Conservation (phyloP, 2,113 vertebrate species). For the Myotis brandtii region DNA sequence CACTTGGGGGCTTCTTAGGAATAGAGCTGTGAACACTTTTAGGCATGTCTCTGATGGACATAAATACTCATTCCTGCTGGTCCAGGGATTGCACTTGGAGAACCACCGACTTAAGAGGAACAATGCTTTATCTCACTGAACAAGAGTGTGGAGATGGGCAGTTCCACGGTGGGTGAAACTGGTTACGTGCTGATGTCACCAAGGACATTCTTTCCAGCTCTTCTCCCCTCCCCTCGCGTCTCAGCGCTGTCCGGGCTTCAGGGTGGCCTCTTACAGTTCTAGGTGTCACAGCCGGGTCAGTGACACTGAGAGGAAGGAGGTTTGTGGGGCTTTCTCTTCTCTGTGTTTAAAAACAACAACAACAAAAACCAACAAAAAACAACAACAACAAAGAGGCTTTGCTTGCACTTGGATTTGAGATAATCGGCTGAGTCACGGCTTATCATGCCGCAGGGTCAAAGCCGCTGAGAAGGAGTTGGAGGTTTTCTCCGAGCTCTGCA, state of each 20-base stretch:
- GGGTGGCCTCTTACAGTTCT: background rate
- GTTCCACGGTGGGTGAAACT: background rate
- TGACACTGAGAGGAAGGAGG: background rate
- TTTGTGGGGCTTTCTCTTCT: background rate
- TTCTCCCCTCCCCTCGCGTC: rapidly evolving
- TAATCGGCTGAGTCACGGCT: background rate
- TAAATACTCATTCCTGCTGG: background rate
- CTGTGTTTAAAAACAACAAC: background rate
- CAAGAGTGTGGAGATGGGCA: background rate
- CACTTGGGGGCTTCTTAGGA: background rate
- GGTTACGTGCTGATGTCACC: background rate
- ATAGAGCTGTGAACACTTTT: background rate
- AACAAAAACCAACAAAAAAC: no score
- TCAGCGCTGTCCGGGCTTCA: background rate
- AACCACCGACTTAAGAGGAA: background rate
- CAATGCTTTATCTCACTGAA: background rate
- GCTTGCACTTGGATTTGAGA: background rate
- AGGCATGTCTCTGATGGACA: background rate
- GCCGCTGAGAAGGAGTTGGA: background rate
- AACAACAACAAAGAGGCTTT: background rate
- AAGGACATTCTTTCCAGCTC: rapidly evolving
- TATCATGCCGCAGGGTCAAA: background rate
- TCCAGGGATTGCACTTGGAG: background rate
- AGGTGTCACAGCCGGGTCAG: background rate
- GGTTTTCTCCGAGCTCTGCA: background rate